Conservation (phyloP, 2,113 vertebrate species). For the Cygnus atratus region DNA sequence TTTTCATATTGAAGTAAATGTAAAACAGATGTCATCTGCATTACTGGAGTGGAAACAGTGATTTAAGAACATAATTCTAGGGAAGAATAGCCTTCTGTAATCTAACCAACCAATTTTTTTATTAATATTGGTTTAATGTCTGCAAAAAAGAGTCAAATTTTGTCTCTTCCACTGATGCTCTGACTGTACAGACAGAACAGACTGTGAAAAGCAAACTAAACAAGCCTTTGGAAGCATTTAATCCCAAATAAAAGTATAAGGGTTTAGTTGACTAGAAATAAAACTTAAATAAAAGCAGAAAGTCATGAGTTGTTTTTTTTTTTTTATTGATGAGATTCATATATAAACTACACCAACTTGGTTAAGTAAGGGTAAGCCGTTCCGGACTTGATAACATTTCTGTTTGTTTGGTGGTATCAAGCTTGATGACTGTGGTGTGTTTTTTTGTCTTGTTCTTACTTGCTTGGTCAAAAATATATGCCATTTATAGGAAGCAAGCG, state of each 20-base stretch:
- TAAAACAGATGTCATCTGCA: not conserved
- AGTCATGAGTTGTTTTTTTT: not conserved
- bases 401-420: not conserved
- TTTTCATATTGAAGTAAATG: not conserved
- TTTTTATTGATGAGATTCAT: not conserved
- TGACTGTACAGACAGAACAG: not conserved
- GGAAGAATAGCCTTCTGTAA: not conserved
- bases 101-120: not conserved
- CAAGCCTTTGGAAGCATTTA: rapidly evolving
- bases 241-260: not conserved
- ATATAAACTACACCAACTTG: not conserved
- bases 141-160: not conserved
- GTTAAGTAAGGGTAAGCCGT: not conserved
- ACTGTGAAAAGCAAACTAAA: not conserved
- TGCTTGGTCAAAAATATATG: not conserved
- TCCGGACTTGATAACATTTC: not conserved
- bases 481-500: not conserved
- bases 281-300: not conserved
- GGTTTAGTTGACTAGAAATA: not conserved
- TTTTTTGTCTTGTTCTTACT: not conserved
- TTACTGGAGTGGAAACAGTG: not conserved
- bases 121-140: not conserved
- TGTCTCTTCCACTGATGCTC: not conserved
- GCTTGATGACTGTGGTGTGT: not conserved
- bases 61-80: not conserved